Evolutionary conservation across 2,797 vertebrate species (phyloP).

Genomic region (Miichthys miiuy): DNA sequence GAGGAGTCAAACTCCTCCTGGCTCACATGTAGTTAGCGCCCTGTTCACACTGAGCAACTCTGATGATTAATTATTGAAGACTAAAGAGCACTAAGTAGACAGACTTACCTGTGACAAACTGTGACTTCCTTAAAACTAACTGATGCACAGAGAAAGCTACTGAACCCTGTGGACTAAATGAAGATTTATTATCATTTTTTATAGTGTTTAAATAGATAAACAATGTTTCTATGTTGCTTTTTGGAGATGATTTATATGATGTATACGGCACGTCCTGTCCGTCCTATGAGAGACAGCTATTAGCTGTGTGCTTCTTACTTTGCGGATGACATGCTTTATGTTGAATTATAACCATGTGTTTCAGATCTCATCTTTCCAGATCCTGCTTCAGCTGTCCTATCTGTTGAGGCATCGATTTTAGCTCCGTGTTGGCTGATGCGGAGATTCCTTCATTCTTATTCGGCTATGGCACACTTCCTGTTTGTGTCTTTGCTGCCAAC

Average conservation of each 20-base stretch:
- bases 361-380: conserved; percentile 7
- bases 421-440: conserved; percentile 7
- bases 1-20: no score
- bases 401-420: conserved; percentile 6
- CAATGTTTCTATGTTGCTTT: background rate
- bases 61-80: background rate
- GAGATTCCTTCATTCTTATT: conserved; percentile 38
- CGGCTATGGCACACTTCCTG: conserved; percentile 46
- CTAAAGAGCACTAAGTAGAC: background rate
- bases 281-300: conserved; percentile 1
- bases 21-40: no score
- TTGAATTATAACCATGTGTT: background rate
- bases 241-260: background rate
- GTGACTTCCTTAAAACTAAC: background rate
- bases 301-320: conserved; percentile 1
- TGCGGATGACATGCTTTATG: conserved; percentile 15
- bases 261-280: background rate
- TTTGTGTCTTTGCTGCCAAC: conserved; percentile 44
- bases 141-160: background rate
- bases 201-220: background rate
- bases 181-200: background rate
- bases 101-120: background rate
- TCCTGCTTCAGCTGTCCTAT: conserved; percentile 11
- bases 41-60: background rate
- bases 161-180: background rate